Conservation (phyloP, 2,797 vertebrate genomes). For the Sandelia bainsii region DNA sequence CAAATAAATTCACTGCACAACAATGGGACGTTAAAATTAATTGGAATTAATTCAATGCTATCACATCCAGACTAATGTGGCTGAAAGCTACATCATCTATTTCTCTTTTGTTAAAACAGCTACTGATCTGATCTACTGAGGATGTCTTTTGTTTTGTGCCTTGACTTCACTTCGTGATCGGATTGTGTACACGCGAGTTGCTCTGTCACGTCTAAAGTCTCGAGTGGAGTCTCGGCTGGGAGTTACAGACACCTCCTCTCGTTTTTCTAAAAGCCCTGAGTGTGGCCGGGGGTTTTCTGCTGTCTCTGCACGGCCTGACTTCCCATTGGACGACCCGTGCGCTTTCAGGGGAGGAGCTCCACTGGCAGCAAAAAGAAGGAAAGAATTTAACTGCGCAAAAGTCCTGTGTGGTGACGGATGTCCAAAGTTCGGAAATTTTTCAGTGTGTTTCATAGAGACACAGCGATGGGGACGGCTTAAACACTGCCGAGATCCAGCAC, state of each 20-base stretch:
- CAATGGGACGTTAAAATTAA: background rate
- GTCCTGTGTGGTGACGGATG: slow-evolving; percentile 93
- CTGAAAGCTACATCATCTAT: background rate
- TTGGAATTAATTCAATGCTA: background rate
- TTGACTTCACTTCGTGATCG: slow-evolving; percentile 33
- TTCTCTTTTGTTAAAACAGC: background rate
- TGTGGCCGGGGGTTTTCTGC: slow-evolving; percentile 69
- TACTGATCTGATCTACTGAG: slow-evolving; percentile 1
- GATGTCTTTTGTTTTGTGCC: slow-evolving; percentile 9
- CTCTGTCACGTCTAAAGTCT: slow-evolving; percentile 67
- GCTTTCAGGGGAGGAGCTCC: slow-evolving; percentile 85
- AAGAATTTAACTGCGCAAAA: slow-evolving; percentile 95
- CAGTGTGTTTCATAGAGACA: slow-evolving; percentile 80
- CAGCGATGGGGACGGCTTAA: slow-evolving; percentile 80
- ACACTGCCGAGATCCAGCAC: slow-evolving; percentile 50
- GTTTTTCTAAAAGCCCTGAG: slow-evolving; percentile 65
- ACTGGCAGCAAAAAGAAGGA: slow-evolving; percentile 83
- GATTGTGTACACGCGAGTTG: slow-evolving; percentile 54
- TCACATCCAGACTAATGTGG: background rate
- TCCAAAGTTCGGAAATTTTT: slow-evolving; percentile 94
- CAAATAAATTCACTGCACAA: background rate
- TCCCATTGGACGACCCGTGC: slow-evolving; percentile 86
- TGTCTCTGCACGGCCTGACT: slow-evolving; percentile 71
- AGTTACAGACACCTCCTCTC: slow-evolving; percentile 81
- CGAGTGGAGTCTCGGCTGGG: slow-evolving; percentile 76